Percentiles rank a stretch among this genome's conserved stretches.
phyloP scores from a whole-genome alignment of 2,797 vertebrate species.

The Lateolabrax maculatus region DNA sequence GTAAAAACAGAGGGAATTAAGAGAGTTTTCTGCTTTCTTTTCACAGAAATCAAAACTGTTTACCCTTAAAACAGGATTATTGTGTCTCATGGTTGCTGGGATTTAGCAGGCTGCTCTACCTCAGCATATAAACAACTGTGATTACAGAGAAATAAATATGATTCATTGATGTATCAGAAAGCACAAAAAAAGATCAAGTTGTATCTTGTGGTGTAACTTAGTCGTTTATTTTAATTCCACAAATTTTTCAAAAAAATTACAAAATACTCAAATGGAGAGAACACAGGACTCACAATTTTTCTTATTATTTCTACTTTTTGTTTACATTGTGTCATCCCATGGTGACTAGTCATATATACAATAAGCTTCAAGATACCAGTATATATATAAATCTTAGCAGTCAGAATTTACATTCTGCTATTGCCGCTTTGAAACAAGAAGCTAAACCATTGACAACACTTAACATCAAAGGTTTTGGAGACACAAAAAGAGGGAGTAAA shows the following conservation, averaged over 20 bases:
- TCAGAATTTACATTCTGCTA: conserved; percentile 97
- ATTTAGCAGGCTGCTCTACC: conserved; percentile 31
- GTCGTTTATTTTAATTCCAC: conserved; percentile 99
- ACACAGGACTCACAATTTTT: conserved; percentile 99
- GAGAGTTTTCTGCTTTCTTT: conserved; percentile 7
- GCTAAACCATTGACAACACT: conserved; percentile 96
- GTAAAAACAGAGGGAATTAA: conserved; percentile 25
- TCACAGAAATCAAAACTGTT: conserved; percentile 42
- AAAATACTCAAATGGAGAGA: conserved; percentile 99
- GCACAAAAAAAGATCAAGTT: conserved; percentile 21
- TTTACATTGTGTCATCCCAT: conserved; percentile 99
- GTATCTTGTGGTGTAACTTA: conserved; percentile 96
- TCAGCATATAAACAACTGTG: conserved; percentile 15
- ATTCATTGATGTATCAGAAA: not conserved
- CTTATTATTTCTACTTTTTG: conserved; percentile 99
- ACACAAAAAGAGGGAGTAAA: conserved; percentile 88
- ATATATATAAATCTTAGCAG: conserved; percentile 98
- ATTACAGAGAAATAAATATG: not conserved
- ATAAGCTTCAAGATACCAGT: conserved; percentile 99
- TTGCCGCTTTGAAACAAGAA: conserved; percentile 94
- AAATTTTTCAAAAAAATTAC: conserved; percentile 99
- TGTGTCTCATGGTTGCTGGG: conserved; percentile 20
- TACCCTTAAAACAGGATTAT: conserved; percentile 57
- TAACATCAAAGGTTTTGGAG: conserved; percentile 95
- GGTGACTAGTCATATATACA: conserved; percentile 99